Evolutionary conservation across 1,140 invertebrate species (phyloP).

Genomic region (Drosophila mauritiana): DNA sequence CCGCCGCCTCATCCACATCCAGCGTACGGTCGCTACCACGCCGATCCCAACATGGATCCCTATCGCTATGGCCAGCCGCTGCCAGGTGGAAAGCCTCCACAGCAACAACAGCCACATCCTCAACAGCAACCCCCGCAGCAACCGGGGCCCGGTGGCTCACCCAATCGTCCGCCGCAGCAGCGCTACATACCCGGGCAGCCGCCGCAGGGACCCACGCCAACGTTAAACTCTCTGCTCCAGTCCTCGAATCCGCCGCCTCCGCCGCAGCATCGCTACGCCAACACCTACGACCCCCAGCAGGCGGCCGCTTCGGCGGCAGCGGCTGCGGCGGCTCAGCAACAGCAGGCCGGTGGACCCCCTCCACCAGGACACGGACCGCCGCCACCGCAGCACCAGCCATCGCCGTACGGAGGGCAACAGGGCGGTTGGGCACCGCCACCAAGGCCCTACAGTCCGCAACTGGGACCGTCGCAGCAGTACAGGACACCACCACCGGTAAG

Average conservation of each 20-base stretch:
- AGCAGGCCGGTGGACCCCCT: slow-evolving; percentile 75
- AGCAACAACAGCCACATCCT: slow-evolving; percentile 59
- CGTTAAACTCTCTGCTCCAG: slow-evolving; percentile 94
- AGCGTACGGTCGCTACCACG: slow-evolving; percentile 77
- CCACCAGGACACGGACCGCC: slow-evolving; percentile 84
- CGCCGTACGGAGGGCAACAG: slow-evolving; percentile 74
- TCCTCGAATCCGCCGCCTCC: slow-evolving; percentile 89
- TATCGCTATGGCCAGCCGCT: slow-evolving; percentile 80
- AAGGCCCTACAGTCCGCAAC: slow-evolving; percentile 80
- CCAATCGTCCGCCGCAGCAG: slow-evolving; percentile 78
- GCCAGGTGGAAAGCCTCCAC: slow-evolving; percentile 60
- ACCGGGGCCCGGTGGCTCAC: slow-evolving; percentile 68
- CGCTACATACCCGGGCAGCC: slow-evolving; percentile 84
- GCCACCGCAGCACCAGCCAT: slow-evolving; percentile 80
- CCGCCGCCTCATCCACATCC: slow-evolving; percentile 76
- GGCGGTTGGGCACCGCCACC: slow-evolving; percentile 82
- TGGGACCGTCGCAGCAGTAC: slow-evolving; percentile 81
- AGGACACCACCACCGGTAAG: slow-evolving; percentile 81
- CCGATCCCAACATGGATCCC: slow-evolving; percentile 82
- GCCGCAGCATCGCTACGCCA: slow-evolving; percentile 84
- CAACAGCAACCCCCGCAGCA: slow-evolving; percentile 57
- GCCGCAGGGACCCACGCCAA: slow-evolving; percentile 94
- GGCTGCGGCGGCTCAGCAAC: slow-evolving; percentile 74
- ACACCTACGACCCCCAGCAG: slow-evolving; percentile 84
- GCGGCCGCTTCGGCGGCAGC: slow-evolving; percentile 81